Percentiles rank a stretch among this genome's conserved stretches.
Evolutionary conservation across 2,888 invertebrate genomes (phyloP).

Genomic region (Aphodius granarius): DNA sequence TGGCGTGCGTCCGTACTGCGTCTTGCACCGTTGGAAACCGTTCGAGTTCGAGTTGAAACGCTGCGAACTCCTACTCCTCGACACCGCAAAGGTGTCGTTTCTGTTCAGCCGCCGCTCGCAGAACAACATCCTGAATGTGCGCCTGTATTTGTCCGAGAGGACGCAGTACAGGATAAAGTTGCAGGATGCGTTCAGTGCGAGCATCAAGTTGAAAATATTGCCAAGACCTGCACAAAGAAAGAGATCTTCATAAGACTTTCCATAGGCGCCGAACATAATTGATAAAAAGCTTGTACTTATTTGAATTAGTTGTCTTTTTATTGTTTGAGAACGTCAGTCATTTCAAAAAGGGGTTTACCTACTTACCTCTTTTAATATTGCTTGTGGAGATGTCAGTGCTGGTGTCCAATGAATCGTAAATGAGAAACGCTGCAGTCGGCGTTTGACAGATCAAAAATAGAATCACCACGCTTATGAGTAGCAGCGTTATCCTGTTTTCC

Average conservation of each 20-base stretch:
- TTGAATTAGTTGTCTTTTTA: too few species aligned
- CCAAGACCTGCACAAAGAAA: conserved; percentile 60
- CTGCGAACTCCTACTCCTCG: conserved; percentile 37
- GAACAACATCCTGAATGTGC: conserved; percentile 55
- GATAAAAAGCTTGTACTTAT: too few species aligned
- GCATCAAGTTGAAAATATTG: conserved; percentile 72
- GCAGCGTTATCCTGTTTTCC: conserved; percentile 74
- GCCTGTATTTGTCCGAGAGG: conserved; percentile 73
- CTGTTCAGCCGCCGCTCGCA: conserved; percentile 40
- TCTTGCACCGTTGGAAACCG: conserved; percentile 44
- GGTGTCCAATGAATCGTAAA: conserved; percentile 50
- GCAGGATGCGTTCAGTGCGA: conserved; percentile 71
- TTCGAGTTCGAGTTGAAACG: conserved; percentile 42
- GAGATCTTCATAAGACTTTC: too few species aligned
- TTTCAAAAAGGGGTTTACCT: too few species aligned
- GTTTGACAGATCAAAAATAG: conserved; percentile 75
- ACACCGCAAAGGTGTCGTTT: conserved; percentile 44
- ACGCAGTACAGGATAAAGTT: conserved; percentile 80
- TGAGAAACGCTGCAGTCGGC: conserved; percentile 64
- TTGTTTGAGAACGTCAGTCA: too few species aligned
- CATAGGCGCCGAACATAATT: not conserved
- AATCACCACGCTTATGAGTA: conserved; percentile 74
- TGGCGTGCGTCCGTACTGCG: conserved; percentile 48
- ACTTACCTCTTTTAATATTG: conserved; percentile 47
- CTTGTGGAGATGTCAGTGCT: conserved; percentile 33